phyloP scores from a whole-genome alignment of 1,140 invertebrate species.

The Drosophila erecta region DNA sequence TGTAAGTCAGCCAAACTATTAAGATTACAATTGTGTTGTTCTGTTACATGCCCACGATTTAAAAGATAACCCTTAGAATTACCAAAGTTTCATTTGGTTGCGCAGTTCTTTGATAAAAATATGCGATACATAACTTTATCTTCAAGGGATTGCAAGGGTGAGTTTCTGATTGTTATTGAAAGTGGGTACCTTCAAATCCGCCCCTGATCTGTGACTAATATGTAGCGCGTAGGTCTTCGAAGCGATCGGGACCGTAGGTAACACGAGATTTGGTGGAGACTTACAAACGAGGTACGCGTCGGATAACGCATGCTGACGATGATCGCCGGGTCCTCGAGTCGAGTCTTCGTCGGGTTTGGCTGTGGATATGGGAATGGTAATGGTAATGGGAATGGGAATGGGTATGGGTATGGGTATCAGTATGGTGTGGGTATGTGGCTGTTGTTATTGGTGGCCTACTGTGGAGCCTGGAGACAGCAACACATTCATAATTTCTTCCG shows the following conservation, averaged over 20 bases:
- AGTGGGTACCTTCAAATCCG: conserved; percentile 2
- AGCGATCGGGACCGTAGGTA: conserved; percentile 49
- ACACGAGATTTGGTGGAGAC: conserved; percentile 55
- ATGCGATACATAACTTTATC: too few species aligned
- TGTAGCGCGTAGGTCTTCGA: conserved; percentile 64
- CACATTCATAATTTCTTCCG: conserved; percentile 84
- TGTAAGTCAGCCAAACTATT: too few species aligned
- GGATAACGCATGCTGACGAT: conserved; percentile 68
- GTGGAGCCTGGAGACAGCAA: conserved; percentile 80
- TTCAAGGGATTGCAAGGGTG: too few species aligned
- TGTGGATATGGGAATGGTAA: conserved; percentile 17
- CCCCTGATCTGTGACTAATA: conserved; percentile 36
- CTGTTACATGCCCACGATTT: too few species aligned
- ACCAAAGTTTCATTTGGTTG: too few species aligned
- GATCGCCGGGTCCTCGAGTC: conserved; percentile 35
- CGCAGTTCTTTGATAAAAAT: too few species aligned
- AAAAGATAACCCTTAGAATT: too few species aligned
- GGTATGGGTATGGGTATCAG: conserved; percentile 21
- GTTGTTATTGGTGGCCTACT: conserved; percentile 70
- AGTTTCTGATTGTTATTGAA: too few species aligned
- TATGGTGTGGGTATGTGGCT: conserved; percentile 19
- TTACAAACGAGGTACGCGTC: conserved; percentile 76
- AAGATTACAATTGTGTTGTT: too few species aligned
- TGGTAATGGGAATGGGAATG: not conserved
- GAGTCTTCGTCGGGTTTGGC: conserved; percentile 5